A percentile compares a stretch with the other conserved stretches of the same genome.
phyloP scores from a whole-genome alignment of 2,888 invertebrate genomes.

The Hyppa rectilinea region DNA sequence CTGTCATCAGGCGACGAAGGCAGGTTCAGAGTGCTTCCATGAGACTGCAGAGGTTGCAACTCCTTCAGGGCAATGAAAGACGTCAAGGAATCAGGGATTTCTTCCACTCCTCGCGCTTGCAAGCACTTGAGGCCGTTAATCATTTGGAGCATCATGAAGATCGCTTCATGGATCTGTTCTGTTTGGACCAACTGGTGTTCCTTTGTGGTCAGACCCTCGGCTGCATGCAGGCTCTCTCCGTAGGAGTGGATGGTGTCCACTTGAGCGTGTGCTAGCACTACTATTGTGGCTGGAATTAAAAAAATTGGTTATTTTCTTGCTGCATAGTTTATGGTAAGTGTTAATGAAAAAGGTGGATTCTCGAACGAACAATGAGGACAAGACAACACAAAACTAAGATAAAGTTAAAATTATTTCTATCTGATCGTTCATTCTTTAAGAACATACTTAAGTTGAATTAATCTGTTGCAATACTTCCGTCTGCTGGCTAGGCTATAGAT shows the following conservation, averaged over 20 bases:
- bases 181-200: conserved; percentile 86
- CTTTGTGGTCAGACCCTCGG: conserved; percentile 85
- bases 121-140: conserved; percentile 95
- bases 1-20: conserved; percentile 83
- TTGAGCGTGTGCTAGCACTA: conserved; percentile 94
- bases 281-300: conserved; percentile 92
- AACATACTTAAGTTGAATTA: too few relatives aligned
- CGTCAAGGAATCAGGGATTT: conserved; percentile 93
- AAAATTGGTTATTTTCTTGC: conserved; percentile 2
- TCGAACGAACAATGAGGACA: too few relatives aligned
- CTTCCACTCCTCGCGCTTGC: conserved; percentile 96
- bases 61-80: conserved; percentile 94
- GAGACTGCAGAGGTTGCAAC: conserved; percentile 70
- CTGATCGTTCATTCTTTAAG: too few relatives aligned
- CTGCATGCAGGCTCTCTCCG: conserved; percentile 91
- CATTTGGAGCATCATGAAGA: conserved; percentile 95
- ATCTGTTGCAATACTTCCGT: too few relatives aligned
- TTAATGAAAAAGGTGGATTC: background rate
- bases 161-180: conserved; percentile 92
- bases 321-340: too few relatives aligned
- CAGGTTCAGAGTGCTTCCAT: conserved; percentile 74
- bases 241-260: conserved; percentile 94
- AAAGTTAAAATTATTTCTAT: too few relatives aligned
- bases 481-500: too few relatives aligned
- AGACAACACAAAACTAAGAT: too few relatives aligned